Conservation (phyloP, 2,888 invertebrate genomes). For the Hydroisotoma schaefferi region DNA sequence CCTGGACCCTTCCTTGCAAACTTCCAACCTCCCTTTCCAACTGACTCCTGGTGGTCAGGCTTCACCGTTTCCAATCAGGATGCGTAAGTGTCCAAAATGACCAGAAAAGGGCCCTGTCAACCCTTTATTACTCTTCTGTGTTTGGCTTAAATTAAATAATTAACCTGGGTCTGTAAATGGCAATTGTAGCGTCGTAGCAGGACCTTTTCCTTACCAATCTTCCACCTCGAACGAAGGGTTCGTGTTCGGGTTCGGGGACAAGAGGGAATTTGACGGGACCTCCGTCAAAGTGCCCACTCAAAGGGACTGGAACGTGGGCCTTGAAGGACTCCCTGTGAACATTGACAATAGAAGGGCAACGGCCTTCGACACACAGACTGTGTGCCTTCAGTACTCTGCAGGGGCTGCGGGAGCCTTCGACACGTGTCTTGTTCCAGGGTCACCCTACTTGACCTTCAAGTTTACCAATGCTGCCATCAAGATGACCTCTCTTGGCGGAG, state of each 20-base stretch:
- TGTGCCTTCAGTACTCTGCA: constrained; percentile 32
- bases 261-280: constrained; percentile 36
- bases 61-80: constrained; percentile 38
- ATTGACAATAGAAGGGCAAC: constrained; percentile 29
- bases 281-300: constrained; percentile 34
- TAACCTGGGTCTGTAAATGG: not conserved
- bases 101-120: too few species aligned
- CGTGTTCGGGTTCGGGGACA: constrained; percentile 29
- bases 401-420: constrained; percentile 27
- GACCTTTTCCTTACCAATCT: constrained; percentile 41
- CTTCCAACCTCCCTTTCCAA: constrained; percentile 38
- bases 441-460: constrained; percentile 40
- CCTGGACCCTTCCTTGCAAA: constrained; percentile 42
- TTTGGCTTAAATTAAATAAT: constrained; percentile 6
- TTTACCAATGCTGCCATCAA: constrained; percentile 33
- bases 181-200: constrained; percentile 26
- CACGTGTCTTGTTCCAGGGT: constrained; percentile 38
- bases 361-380: constrained; percentile 41
- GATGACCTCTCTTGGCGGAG: constrained; percentile 22
- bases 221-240: constrained; percentile 28
- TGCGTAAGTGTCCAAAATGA: constrained; percentile 34
- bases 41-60: constrained; percentile 44
- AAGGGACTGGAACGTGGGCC: constrained; percentile 25
- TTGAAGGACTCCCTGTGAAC: constrained; percentile 23
- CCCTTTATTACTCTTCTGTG: too few species aligned